Percentiles rank a stretch among this genome's conserved stretches.
Evolutionary conservation across 2,888 invertebrate species (phyloP).

Genomic region (Lordiphosa fenestrarum): DNA sequence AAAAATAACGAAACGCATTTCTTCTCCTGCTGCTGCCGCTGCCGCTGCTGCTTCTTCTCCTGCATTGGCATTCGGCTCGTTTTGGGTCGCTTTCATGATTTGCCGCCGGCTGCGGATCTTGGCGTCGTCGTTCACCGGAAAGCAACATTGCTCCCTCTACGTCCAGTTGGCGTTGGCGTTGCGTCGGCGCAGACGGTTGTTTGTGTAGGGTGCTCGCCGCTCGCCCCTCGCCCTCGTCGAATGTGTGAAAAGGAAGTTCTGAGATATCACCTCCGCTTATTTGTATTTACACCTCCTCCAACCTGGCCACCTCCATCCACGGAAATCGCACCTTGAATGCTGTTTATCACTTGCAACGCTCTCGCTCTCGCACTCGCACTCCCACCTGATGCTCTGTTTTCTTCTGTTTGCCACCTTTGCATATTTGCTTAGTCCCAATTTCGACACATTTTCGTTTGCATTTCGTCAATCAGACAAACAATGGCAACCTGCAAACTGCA

Average conservation of each 20-base stretch:
- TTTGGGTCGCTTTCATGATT: conserved; percentile 64
- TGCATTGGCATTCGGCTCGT: conserved; percentile 37
- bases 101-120: conserved; percentile 58
- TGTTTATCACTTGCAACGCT: conserved; percentile 44
- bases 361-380: conserved; percentile 3
- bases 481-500: conserved; percentile 66
- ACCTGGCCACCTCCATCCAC: conserved; percentile 36
- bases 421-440: conserved; percentile 70
- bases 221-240: conserved; percentile 13
- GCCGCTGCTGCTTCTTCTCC: conserved; percentile 33
- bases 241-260: conserved; percentile 75
- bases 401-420: conserved; percentile 59
- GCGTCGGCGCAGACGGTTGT: conserved; percentile 29
- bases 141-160: conserved; percentile 36
- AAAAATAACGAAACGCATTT: conserved; percentile 69
- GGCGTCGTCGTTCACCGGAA: conserved; percentile 59
- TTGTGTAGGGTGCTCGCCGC: conserved; percentile 56
- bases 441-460: conserved; percentile 73
- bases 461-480: conserved; percentile 73
- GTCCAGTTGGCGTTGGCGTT: conserved; percentile 21
- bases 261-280: conserved; percentile 75
- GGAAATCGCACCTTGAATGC: conserved; percentile 60
- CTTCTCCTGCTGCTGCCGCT: conserved; percentile 32
- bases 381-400: conserved; percentile 6
- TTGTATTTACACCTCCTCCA: conserved; percentile 66